Conservation (phyloP, 2,113 vertebrate species). For the Apeltes quadracus region DNA sequence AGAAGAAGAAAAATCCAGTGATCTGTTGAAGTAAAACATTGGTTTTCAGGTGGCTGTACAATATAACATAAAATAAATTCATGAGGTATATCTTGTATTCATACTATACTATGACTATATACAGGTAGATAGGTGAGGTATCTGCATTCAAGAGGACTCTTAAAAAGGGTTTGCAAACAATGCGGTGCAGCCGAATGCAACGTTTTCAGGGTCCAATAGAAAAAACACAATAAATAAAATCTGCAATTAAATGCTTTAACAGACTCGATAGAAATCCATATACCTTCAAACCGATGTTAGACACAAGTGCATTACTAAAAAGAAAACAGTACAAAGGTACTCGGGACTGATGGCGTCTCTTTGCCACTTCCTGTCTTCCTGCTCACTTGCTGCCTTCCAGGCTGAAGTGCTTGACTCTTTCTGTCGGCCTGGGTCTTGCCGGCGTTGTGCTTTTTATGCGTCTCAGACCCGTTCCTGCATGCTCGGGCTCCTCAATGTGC, state of each 20-base stretch:
- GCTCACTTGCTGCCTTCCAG: neutral
- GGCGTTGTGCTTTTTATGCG: slow-evolving; percentile 18
- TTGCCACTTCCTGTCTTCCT: neutral
- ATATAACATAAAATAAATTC: slow-evolving; percentile 71
- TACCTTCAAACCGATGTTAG: slow-evolving; percentile 38
- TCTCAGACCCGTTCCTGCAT: neutral
- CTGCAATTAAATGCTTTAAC: slow-evolving; percentile 60
- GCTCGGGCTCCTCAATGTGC: neutral
- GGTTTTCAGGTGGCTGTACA: slow-evolving; percentile 74
- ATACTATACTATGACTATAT: slow-evolving; percentile 69
- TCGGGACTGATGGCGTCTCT: slow-evolving; percentile 12
- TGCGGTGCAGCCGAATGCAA: slow-evolving; percentile 51
- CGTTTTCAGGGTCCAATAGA: slow-evolving; percentile 42
- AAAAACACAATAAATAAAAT: slow-evolving; percentile 74
- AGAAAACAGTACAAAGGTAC: slow-evolving; percentile 51
- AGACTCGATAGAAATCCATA: slow-evolving; percentile 55
- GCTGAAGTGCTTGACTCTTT: slow-evolving; percentile 12
- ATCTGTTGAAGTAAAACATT: slow-evolving; percentile 70
- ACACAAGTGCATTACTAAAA: slow-evolving; percentile 65
- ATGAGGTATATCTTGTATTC: slow-evolving; percentile 80
- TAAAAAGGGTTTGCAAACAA: slow-evolving; percentile 42
- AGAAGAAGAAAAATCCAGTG: slow-evolving; percentile 62
- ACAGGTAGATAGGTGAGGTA: slow-evolving; percentile 77
- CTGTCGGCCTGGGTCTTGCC: neutral
- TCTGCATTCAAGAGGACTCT: slow-evolving; percentile 61